Base-by-base conservation (phyloP, 1,140 invertebrate species). In the Apocrypta bakeri region DNA sequence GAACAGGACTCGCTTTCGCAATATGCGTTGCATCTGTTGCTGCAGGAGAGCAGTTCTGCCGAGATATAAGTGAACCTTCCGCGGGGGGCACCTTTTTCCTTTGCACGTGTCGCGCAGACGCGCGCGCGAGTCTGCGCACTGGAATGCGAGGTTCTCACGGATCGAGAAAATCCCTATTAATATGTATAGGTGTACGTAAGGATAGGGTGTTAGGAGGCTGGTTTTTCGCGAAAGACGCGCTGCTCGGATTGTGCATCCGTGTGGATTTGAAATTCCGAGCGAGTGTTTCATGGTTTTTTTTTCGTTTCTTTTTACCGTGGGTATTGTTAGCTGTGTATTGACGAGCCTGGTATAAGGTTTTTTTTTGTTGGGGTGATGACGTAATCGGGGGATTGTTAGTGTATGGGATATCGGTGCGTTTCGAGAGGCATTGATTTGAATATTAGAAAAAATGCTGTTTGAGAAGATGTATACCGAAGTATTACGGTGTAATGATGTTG, bases 71-170 rank as follows among this genome's bases (percentile, higher is more conserved):
- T 56, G 6, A 21, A 17, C 21, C 42, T 12, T 48, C 12, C 42
- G 42, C 14, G 48, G 48, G 21, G 48, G 48, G 63, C 63, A 11
- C 63, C 63, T 66, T 66, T 66, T 66, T 66, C 63, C 69, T 72
- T n/a, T 2, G 73, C 77, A 79, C 77, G 77, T 79, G 77, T 69
- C 64, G 40, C 66, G 37, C 76, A 79, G 48, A 61, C 74, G 72
- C 25, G n/a, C 37, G 40, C 40, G 7, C 7, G 8, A 27, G 27
- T 3, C n/a, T 24, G 63, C 68, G 48, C 66, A 27, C 2, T 17
- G 72, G 72, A 74, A 61, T 74, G 72, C 42, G 21, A 75, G 14
- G 56, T 77, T 77, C 75, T 77, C 75, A 77, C 75, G 75, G 75
- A 63, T 77, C 75, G 75, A 77, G 75, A 77, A 77, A 69, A 71